These are phyloP conservation scores for Forbesichthys papilliferus DNA, from an alignment of 2,113 vertebrate genomes.

Conservation along the genomic window DNA sequence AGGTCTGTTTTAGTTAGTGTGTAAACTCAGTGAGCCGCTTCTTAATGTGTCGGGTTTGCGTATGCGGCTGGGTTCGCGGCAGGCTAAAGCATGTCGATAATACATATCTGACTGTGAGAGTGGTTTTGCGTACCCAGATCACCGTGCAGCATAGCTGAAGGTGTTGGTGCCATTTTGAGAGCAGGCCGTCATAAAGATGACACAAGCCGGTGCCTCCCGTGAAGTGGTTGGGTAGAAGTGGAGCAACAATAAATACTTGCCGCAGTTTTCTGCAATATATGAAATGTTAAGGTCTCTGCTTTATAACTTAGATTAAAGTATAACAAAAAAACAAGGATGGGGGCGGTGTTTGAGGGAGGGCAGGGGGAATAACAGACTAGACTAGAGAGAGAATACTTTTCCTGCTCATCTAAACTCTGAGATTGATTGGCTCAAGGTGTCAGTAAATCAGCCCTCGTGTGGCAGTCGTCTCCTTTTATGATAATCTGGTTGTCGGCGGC, in stretches of 20 bases:
- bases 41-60: slow-evolving; percentile 35
- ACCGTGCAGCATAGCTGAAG: slow-evolving; percentile 83
- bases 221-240: slow-evolving; percentile 77
- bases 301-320: slow-evolving; percentile 80
- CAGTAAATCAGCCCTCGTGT: slow-evolving; percentile 63
- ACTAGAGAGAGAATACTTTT: slow-evolving; percentile 46
- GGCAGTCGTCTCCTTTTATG: slow-evolving; percentile 71
- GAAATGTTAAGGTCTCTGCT: slow-evolving; percentile 82
- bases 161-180: slow-evolving; percentile 84
- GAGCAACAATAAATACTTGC: slow-evolving; percentile 79
- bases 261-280: slow-evolving; percentile 77
- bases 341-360: slow-evolving; percentile 8
- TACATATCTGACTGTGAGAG: slow-evolving; percentile 79
- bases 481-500: slow-evolving; percentile 66
- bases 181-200: slow-evolving; percentile 85
- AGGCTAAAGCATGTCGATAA: slow-evolving; percentile 75
- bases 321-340: slow-evolving; percentile 11
- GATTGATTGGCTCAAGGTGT: slow-evolving; percentile 68
- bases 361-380: slow-evolving; percentile 19
- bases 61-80: slow-evolving; percentile 25
- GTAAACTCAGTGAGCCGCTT: slow-evolving; percentile 42
- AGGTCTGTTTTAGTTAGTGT: slow-evolving; percentile 41
- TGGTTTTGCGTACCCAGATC: slow-evolving; percentile 79
- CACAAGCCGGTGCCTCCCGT: slow-evolving; percentile 78
- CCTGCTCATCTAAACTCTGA: slow-evolving; percentile 73